These are phyloP conservation scores for Drosophila kikkawai DNA, from an alignment of 1,140 invertebrate species.

Conservation along the genomic window DNA sequence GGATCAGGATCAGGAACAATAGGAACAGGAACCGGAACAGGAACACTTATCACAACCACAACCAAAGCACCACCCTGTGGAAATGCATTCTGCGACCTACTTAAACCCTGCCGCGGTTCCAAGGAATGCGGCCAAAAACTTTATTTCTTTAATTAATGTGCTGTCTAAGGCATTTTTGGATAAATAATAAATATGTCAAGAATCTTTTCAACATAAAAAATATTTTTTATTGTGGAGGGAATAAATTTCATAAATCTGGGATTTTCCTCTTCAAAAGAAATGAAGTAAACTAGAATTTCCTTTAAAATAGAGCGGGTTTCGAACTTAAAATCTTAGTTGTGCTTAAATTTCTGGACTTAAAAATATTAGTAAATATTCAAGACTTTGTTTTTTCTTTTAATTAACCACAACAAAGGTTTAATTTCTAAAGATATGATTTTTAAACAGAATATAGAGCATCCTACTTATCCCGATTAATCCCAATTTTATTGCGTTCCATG, in stretches of 20 bases:
- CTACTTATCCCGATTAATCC: background rate
- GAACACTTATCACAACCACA: background rate
- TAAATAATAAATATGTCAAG: background rate
- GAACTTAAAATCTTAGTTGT: too few species aligned
- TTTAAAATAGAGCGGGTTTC: background rate
- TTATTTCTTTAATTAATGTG: background rate
- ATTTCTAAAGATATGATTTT: too few species aligned
- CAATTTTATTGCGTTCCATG: background rate
- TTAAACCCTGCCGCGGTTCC: background rate
- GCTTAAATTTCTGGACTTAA: too few species aligned
- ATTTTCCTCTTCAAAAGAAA: background rate
- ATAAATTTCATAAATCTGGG: background rate
- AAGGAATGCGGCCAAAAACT: background rate
- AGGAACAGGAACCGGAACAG: background rate
- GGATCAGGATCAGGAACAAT: background rate
- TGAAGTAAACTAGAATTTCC: background rate
- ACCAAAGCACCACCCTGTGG: background rate
- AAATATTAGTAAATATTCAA: too few species aligned
- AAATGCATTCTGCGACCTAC: background rate
- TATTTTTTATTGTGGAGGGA: background rate
- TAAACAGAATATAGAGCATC: background rate
- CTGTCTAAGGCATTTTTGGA: background rate
- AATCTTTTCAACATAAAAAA: background rate
- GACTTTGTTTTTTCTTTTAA: too few species aligned
- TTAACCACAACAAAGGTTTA: too few species aligned